These are phyloP conservation scores for Melanotaenia nigrans DNA, from an alignment of 2,797 vertebrate species.

Conservation along the genomic window DNA sequence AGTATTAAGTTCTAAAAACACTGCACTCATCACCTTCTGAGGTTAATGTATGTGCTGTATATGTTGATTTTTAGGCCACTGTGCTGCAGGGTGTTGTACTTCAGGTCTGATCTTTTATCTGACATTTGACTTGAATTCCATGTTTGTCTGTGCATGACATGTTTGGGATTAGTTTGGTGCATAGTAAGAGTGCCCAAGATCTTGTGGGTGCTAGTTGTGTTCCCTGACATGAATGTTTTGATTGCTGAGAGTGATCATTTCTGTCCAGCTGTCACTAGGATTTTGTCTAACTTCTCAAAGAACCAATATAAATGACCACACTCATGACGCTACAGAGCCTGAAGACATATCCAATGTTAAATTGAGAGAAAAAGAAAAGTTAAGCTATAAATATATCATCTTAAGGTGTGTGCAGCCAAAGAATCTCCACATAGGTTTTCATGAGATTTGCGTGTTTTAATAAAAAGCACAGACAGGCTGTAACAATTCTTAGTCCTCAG, in stretches of 20 bases:
- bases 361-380: neutral
- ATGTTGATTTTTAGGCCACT: neutral
- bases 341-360: slow-evolving; percentile 27
- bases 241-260: slow-evolving; percentile 55
- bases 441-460: neutral
- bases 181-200: slow-evolving; percentile 16
- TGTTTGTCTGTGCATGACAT: neutral
- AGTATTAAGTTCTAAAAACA: slow-evolving; percentile 1
- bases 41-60: slow-evolving; percentile 7
- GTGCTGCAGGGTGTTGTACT: neutral
- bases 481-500: neutral
- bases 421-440: neutral
- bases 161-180: slow-evolving; percentile 14
- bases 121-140: neutral
- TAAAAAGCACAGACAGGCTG: neutral
- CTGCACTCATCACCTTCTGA: neutral
- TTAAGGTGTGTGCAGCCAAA: neutral
- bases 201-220: slow-evolving; percentile 23
- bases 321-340: slow-evolving; percentile 29
- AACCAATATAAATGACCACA: slow-evolving; percentile 29
- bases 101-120: neutral
- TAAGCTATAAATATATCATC: slow-evolving; percentile 14
- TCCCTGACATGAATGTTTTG: slow-evolving; percentile 53
- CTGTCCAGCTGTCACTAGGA: slow-evolving; percentile 46
- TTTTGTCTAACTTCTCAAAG: slow-evolving; percentile 56